Percentiles rank a stretch among this genome's conserved stretches.
phyloP scores from a whole-genome alignment of 1,140 invertebrate genomes.

The Heterodera carotae region DNA sequence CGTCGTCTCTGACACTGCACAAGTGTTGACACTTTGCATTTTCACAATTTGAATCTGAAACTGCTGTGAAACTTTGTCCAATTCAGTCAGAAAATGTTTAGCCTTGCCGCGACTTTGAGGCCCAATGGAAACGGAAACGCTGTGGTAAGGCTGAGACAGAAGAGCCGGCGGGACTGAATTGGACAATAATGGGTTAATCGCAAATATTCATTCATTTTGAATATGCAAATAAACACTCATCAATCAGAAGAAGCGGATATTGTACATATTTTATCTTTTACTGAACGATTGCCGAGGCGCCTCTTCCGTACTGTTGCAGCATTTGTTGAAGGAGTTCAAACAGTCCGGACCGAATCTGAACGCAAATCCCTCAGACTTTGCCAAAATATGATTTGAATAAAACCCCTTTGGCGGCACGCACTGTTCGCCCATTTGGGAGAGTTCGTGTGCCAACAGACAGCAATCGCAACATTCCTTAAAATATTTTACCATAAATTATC shows the following conservation, averaged over 20 bases:
- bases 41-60: constrained; percentile 35
- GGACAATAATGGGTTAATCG: neutral
- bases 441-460: constrained; percentile 61
- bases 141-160: constrained; percentile 6
- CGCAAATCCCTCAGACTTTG: neutral
- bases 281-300: neutral
- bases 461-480: constrained; percentile 64
- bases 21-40: constrained; percentile 55
- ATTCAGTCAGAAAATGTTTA: neutral
- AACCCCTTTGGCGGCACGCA: constrained; percentile 58
- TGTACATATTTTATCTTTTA: neutral
- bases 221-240: no score
- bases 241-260: no score
- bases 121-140: constrained; percentile 22
- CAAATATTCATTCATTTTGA: no score
- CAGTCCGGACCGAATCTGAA: constrained; percentile 54
- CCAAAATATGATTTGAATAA: neutral
- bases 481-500: neutral
- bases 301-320: constrained; percentile 41
- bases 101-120: constrained; percentile 2
- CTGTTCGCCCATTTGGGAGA: constrained; percentile 45
- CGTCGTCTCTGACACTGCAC: constrained; percentile 53
- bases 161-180: neutral
- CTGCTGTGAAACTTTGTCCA: constrained; percentile 30
- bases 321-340: constrained; percentile 61